Evolutionary conservation across 2,113 vertebrate genomes (phyloP).

Genomic region (Nansenia antarctica): DNA sequence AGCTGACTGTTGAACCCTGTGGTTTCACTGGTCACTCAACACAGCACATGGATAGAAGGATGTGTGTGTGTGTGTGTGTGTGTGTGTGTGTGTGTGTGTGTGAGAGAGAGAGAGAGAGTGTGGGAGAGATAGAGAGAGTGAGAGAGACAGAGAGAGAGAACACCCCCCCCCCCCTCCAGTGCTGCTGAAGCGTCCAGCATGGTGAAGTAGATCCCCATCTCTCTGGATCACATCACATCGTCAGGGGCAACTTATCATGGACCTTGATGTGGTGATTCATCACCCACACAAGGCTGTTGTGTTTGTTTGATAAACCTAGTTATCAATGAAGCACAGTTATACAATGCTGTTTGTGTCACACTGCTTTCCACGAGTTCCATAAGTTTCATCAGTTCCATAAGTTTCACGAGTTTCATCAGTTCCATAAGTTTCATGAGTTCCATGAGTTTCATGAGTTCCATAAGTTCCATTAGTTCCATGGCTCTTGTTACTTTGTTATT

Average conservation of each 20-base stretch:
- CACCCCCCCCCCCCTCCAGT: not conserved
- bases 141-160: conserved; percentile 20
- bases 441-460: too few species aligned
- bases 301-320: not conserved
- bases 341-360: too few species aligned
- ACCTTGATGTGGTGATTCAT: not conserved
- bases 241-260: not conserved
- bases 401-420: too few species aligned
- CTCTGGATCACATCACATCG: not conserved
- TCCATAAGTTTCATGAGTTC: too few species aligned
- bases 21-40: conserved; percentile 23
- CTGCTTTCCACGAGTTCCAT: too few species aligned
- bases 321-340: too few species aligned
- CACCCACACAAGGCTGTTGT: not conserved
- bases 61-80: too few species aligned
- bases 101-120: conserved; percentile 18
- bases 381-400: too few species aligned
- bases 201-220: conserved; percentile 2
- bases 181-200: conserved; percentile 7
- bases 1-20: conserved; percentile 39
- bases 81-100: too few species aligned
- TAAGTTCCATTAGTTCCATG: too few species aligned
- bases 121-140: conserved; percentile 4
- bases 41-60: conserved; percentile 28
- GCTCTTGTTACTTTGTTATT: too few species aligned